Base-by-base conservation (phyloP, 1,140 invertebrate genomes). In the Phenacoccus solenopsis region DNA sequence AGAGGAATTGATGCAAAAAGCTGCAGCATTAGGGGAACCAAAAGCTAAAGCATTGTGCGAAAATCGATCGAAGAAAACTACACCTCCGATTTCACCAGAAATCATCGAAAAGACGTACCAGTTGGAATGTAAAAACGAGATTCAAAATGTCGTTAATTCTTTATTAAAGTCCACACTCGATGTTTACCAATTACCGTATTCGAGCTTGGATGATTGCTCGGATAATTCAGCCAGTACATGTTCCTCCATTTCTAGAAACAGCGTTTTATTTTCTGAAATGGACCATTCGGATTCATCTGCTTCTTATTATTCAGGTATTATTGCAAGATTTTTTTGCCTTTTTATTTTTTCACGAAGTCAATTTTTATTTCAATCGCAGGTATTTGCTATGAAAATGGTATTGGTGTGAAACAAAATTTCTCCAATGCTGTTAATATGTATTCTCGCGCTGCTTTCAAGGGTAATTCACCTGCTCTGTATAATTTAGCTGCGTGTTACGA, bases 21-120 rank as follows among this genome's bases (percentile, higher is more conserved):
- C 85, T n/a, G 84, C 84, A 3, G 78, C 80, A 24, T 78, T 84
- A 72, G 85, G 85, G 1, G 83, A 85, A 71, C 70, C 79, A 56
- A 79, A 84, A 70, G 85, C 85, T 7, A 78, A 80, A 56, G 73
- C 78, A 70, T 84, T 84, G 21, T 76, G 85, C 27, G 71, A 76
- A 21, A 70, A 25, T 77, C 71, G 79, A 78, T 25, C 69, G 12
- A 69, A 64, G 16, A 64, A 27, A 24, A 27, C 5, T 9, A n/a
- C 38, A 16, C 38, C 38, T 5, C 16, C 16, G 20, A n/a, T 49
- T 49, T 3, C 5, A 3, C n/a, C n/a, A n/a, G 5, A 5, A n/a
- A 10, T 16, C 5, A 9, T 49, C 20, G 16, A 49, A 7, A 7
- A 7, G 12, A 49, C 38, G 12, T n/a, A n/a, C n/a, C n/a, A n/a